Evolutionary conservation across 2,888 invertebrate genomes (phyloP).

Genomic region (Ommatoiulus sabulosus): DNA sequence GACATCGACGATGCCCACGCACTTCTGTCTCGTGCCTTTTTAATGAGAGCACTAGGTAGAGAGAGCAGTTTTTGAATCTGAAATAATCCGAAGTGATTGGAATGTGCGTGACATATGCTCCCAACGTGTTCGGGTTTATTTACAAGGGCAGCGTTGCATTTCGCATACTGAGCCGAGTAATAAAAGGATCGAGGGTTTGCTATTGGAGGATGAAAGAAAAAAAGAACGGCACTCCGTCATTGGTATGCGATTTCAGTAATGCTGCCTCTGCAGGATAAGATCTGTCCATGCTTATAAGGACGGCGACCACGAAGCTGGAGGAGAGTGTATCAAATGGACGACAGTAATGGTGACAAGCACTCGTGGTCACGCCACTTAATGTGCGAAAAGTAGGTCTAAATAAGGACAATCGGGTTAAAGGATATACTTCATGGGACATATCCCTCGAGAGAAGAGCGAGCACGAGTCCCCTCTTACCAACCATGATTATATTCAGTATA

Average conservation of each 20-base stretch:
- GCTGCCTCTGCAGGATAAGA: slow-evolving; percentile 38
- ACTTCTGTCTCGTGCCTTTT: neutral
- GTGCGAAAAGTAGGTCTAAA: slow-evolving; percentile 46
- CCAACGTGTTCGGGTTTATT: slow-evolving; percentile 31
- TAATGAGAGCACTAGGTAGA: slow-evolving; percentile 31
- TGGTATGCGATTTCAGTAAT: slow-evolving; percentile 47
- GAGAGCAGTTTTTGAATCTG: slow-evolving; percentile 24
- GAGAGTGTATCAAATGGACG: slow-evolving; percentile 41
- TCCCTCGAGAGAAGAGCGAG: slow-evolving; percentile 11
- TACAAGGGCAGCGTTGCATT: slow-evolving; percentile 45
- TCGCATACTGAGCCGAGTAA: slow-evolving; percentile 39
- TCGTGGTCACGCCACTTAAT: slow-evolving; percentile 46
- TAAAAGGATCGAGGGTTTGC: slow-evolving; percentile 29
- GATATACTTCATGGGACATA: slow-evolving; percentile 44
- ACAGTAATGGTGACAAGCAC: slow-evolving; percentile 47
- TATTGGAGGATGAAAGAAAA: neutral
- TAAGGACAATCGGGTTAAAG: slow-evolving; percentile 48
- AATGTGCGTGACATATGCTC: slow-evolving; percentile 38
- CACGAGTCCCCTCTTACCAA: slow-evolving; percentile 7
- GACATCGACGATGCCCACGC: neutral
- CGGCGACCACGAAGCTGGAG: neutral
- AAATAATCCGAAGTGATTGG: slow-evolving; percentile 41
- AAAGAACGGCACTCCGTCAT: neutral
- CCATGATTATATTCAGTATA: slow-evolving; percentile 26
- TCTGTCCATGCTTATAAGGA: slow-evolving; percentile 8